These are phyloP conservation scores for Calonectris borealis DNA, from an alignment of 2,113 vertebrate genomes.

Conservation along the genomic window DNA sequence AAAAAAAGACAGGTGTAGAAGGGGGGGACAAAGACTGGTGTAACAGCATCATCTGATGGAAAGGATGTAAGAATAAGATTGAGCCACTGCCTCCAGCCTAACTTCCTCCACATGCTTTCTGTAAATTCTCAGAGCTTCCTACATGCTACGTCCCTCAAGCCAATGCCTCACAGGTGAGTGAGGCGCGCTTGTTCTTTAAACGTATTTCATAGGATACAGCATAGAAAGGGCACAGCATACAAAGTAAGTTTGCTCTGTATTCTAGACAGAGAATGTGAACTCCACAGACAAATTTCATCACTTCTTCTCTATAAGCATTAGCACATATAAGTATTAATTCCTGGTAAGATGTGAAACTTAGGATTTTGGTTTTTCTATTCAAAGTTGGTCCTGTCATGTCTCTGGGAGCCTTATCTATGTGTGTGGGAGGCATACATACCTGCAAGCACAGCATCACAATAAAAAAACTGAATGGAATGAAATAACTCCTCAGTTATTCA, in stretches of 20 bases:
- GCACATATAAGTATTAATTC: background rate
- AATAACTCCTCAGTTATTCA: background rate
- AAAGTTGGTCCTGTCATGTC: background rate
- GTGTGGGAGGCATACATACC: background rate
- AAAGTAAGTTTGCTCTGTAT: background rate
- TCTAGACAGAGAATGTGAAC: background rate
- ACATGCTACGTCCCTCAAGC: fast-evolving
- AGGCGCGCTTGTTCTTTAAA: background rate
- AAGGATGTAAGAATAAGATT: background rate
- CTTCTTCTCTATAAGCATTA: background rate
- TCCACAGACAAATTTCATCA: background rate
- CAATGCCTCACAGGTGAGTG: background rate
- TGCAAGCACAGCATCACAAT: background rate
- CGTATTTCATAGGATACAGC: background rate
- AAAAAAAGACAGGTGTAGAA: background rate
- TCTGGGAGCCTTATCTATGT: background rate
- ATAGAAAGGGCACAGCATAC: background rate
- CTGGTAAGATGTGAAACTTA: background rate
- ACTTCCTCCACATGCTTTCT: background rate
- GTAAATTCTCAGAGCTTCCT: background rate
- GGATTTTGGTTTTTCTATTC: background rate
- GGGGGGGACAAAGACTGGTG: background rate
- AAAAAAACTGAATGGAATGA: background rate
- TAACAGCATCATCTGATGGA: background rate
- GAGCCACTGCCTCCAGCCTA: background rate